phyloP scores from a whole-genome alignment of 2,797 vertebrate genomes.

The Hafferia zeledoni region DNA sequence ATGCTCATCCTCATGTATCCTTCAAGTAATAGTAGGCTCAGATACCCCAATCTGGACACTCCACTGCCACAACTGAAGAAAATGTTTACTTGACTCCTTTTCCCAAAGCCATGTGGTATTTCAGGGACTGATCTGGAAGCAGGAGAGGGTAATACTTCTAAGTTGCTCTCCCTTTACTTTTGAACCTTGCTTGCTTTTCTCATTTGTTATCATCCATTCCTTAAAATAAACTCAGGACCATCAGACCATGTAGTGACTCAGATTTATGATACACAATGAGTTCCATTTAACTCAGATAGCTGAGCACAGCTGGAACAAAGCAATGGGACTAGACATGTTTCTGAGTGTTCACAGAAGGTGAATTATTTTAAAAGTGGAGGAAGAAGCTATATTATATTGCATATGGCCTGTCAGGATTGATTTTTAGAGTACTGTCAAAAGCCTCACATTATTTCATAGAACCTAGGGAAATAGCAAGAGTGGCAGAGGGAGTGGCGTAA shows the following conservation, averaged over 20 bases:
- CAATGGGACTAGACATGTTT: neutral
- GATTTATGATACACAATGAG: neutral
- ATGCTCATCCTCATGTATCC: neutral
- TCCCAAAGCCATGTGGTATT: neutral
- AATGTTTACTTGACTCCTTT: neutral
- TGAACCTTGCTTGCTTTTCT: neutral
- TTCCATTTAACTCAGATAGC: neutral
- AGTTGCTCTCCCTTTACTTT: neutral
- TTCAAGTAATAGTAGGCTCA: neutral
- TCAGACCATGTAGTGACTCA: neutral
- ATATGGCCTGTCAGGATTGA: constrained; percentile 16
- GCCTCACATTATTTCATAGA: constrained; percentile 1
- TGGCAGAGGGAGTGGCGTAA: neutral
- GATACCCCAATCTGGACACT: neutral
- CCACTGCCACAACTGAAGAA: neutral
- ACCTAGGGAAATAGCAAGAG: neutral
- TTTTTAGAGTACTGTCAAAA: constrained; percentile 51
- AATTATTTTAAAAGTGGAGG: constrained; percentile 21
- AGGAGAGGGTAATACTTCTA: neutral
- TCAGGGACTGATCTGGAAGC: neutral
- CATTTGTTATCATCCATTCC: neutral
- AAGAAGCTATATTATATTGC: neutral
- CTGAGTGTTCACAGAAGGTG: neutral
- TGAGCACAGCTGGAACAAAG: constrained; percentile 22
- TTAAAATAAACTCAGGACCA: neutral